These are phyloP conservation scores for Crenichthys baileyi DNA, from an alignment of 2,797 vertebrate species.

Conservation along the genomic window DNA sequence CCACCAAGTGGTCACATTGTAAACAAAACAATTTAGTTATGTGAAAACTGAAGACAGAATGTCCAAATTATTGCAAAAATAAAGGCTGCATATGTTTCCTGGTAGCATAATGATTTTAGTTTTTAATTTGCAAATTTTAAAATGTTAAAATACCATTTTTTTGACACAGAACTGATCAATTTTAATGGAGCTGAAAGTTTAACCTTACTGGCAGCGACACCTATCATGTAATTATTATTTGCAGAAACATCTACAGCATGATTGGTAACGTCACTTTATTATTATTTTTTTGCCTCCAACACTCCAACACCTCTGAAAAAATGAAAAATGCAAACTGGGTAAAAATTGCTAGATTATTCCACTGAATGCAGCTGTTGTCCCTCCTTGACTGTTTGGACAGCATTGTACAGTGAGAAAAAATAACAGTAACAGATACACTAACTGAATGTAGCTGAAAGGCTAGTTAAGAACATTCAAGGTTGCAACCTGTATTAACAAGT, in stretches of 20 bases:
- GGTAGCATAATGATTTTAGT: not conserved
- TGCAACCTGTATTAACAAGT: too few relatives aligned
- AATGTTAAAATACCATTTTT: not conserved
- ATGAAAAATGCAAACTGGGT: too few relatives aligned
- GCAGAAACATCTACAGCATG: not conserved
- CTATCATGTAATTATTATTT: not conserved
- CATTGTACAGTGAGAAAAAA: not conserved
- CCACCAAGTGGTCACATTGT: not conserved
- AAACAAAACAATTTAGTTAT: not conserved
- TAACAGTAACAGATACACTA: too few relatives aligned
- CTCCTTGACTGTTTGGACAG: not conserved
- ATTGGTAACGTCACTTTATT: too few relatives aligned
- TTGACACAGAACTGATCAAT: not conserved
- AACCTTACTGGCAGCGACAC: not conserved
- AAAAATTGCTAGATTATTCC: not conserved
- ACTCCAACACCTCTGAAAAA: too few relatives aligned
- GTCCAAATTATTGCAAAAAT: not conserved
- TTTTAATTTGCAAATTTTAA: not conserved
- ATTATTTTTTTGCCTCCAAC: not conserved
- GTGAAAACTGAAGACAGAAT: not conserved
- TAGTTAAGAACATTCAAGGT: too few relatives aligned
- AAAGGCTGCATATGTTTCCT: not conserved
- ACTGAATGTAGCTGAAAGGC: too few relatives aligned
- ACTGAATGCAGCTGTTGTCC: not conserved
- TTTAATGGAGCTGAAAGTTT: not conserved